Conservation (phyloP, 2,113 vertebrate genomes). For the Arizona elegans region DNA sequence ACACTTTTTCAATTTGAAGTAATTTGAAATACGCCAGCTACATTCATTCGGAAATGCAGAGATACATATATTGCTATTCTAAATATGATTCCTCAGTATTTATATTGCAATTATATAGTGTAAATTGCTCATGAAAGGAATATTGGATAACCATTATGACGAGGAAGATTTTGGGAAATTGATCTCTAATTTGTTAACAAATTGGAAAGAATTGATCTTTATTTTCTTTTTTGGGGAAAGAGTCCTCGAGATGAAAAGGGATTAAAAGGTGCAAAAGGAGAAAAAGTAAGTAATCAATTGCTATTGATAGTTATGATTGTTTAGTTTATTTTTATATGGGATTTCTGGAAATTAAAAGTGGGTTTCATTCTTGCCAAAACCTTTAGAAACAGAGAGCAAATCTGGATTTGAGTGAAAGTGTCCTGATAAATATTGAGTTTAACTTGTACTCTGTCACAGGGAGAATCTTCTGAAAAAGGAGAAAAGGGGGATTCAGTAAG, state of each 20-base stretch:
- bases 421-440: constrained; percentile 27
- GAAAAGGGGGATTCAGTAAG: constrained; percentile 86
- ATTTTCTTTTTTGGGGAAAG: constrained; percentile 66
- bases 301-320: not conserved
- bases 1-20: not conserved
- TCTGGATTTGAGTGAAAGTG: not conserved
- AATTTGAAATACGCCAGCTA: not conserved
- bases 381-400: not conserved
- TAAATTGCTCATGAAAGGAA: not conserved
- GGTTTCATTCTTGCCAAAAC: not conserved
- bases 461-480: constrained; percentile 72
- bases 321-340: not conserved
- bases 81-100: not conserved
- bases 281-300: constrained; percentile 70
- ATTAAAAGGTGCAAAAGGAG: constrained; percentile 71
- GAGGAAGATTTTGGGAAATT: not conserved
- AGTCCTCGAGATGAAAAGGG: constrained; percentile 71
- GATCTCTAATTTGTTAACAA: not conserved
- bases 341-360: not conserved
- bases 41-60: not conserved
- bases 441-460: constrained; percentile 54
- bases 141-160: not conserved
- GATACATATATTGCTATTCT: not conserved
- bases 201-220: constrained; percentile 10
- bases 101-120: not conserved